A percentile compares a stretch with the other conserved stretches of the same genome.
phyloP scores from a whole-genome alignment of 2,888 invertebrate species.

The Alviniconcha strummeri region DNA sequence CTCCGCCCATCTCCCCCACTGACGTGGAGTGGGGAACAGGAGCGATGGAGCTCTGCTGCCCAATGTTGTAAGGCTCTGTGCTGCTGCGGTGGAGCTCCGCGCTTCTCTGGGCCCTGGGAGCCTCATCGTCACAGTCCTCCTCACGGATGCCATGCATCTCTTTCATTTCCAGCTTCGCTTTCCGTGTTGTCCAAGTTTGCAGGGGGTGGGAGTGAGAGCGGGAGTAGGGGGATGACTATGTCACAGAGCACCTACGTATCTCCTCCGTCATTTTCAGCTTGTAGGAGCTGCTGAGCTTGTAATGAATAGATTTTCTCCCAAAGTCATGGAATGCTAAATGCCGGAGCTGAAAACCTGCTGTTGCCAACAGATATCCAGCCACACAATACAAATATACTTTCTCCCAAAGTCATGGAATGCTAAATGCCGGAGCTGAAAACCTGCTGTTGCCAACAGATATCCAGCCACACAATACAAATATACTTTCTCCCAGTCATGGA shows the following conservation, averaged over 20 bases:
- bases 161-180: constrained; percentile 3
- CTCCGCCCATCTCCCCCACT: constrained; percentile 38
- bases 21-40: constrained; percentile 30
- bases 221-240: not conserved
- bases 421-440: too few relatives aligned
- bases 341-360: too few relatives aligned
- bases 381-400: not conserved
- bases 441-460: too few relatives aligned
- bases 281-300: not conserved
- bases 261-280: not conserved
- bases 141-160: constrained; percentile 4
- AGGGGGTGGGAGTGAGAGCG: not conserved
- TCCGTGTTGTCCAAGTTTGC: too few relatives aligned
- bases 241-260: not conserved
- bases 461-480: not conserved
- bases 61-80: constrained; percentile 34
- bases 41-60: constrained; percentile 31
- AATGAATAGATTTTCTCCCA: not conserved
- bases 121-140: not conserved
- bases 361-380: too few relatives aligned
- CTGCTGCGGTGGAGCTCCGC: constrained; percentile 28
- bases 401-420: not conserved
- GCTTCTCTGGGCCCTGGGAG: not conserved
- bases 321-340: not conserved
- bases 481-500: not conserved